Conservation (phyloP, 2,797 vertebrate genomes). For the Macropus fuliginosus region DNA sequence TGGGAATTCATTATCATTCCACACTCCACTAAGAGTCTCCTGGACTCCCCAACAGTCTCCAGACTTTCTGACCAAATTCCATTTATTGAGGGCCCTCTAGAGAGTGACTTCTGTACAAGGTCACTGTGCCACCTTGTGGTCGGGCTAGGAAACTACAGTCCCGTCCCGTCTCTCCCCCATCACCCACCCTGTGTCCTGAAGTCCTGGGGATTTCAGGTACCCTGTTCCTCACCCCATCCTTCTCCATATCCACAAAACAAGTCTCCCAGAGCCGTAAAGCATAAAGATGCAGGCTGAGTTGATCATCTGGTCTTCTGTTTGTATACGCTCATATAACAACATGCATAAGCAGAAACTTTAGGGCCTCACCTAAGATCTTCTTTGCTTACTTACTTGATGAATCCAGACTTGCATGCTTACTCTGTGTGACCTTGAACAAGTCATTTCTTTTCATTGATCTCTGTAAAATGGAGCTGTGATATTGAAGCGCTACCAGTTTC, state of each 20-base stretch:
- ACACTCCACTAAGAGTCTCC: background rate
- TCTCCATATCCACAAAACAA: background rate
- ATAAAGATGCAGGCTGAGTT: too few species aligned
- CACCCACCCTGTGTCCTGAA: background rate
- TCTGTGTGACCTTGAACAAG: background rate
- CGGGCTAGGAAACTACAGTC: background rate
- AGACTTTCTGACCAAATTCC: background rate
- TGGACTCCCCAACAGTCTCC: background rate
- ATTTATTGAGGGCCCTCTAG: background rate
- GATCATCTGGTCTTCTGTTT: background rate
- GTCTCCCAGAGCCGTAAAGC: background rate
- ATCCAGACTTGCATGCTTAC: background rate
- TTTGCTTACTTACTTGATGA: background rate
- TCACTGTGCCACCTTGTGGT: background rate
- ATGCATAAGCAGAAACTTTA: background rate
- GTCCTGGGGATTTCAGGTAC: background rate
- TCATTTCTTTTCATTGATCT: background rate
- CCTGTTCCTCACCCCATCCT: background rate
- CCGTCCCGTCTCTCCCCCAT: too few species aligned
- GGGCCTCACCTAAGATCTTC: background rate
- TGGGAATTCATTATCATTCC: background rate
- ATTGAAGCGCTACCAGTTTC: too few species aligned
- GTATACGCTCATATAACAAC: background rate
- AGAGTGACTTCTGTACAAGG: background rate
- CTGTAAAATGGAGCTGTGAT: background rate